Evolutionary conservation across 2,797 vertebrate species (phyloP), one percentile per base, ranked within the genome.

Genomic region (Forpus xanthops): DNA sequence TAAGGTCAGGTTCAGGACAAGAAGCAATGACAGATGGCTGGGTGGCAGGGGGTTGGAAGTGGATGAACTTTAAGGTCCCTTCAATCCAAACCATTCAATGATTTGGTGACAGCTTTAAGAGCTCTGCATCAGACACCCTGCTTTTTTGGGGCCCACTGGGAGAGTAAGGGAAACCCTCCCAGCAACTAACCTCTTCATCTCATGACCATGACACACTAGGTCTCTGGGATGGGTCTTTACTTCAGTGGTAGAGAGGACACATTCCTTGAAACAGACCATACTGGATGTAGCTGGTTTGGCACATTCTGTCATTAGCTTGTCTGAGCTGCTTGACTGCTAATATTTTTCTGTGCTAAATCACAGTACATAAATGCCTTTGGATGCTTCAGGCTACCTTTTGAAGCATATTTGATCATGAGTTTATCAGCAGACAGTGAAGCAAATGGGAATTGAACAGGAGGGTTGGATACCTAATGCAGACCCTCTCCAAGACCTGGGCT

Each of bases 221-320:
- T 28, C 5, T 30, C 31, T 7, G 31, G 31, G 33, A 27, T 56
- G 45, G 42, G 14, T 17, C 37, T 61, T 44, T 12, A 7, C 27
- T 30, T 0, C 0, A 28, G 33, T 4, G 23, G 31, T 21, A 25
- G 8, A 25, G 39, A 28, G 31, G 39, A 21, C 6, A 18, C 4
- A 2, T 2, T 31, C 55, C 75, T 65, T 1, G 2, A 23, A 56
- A 7, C n/a, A 44, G 68, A 53, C 21, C 6, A 15, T 12, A 7
- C 1, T 2, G 12, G 11, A 13, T 21, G 50, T 16, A 82, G 49
- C 30, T 35, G 50, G 5, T 41, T 42, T 4, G 0, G 28, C 4
- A 16, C 12, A 15, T 15, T 68, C 72, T n/a, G 37, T 66, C 35
- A 24, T 45, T 58, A 81, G 11, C 42, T 75, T 41, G 5, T 17